Conservation (phyloP, 1,140 invertebrate species). For the Habropoda laboriosa region DNA sequence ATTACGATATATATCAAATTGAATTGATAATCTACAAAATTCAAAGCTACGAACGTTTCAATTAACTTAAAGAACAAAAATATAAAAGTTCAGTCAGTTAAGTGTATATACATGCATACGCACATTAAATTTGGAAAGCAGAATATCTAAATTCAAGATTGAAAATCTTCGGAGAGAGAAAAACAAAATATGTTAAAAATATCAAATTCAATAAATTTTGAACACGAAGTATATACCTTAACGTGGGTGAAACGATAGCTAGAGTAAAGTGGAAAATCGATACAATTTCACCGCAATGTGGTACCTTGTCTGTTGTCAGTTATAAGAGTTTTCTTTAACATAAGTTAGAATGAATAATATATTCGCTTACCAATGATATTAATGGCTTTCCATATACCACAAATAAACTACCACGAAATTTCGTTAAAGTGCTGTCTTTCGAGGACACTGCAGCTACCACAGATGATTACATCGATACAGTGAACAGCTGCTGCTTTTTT, state of each 20-base stretch:
- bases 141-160: neutral
- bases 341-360: neutral
- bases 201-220: neutral
- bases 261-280: constrained; percentile 50
- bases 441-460: constrained; percentile 22
- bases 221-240: neutral
- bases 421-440: neutral
- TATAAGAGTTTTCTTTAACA: neutral
- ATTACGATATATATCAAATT: neutral
- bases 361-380: constrained; percentile 35
- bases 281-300: constrained; percentile 49
- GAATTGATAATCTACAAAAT: neutral
- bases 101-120: neutral
- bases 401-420: constrained; percentile 1
- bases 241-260: constrained; percentile 11
- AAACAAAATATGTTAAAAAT: neutral
- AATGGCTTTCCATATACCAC: neutral
- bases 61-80: neutral
- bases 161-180: neutral
- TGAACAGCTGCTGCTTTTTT: constrained; percentile 39
- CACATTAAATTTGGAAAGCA: neutral
- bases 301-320: constrained; percentile 6
- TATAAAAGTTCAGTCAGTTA: neutral
- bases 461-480: constrained; percentile 28
- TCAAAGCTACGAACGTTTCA: neutral